phyloP scores from a whole-genome alignment of 2,113 vertebrate genomes.

The Aegotheles bennettii region DNA sequence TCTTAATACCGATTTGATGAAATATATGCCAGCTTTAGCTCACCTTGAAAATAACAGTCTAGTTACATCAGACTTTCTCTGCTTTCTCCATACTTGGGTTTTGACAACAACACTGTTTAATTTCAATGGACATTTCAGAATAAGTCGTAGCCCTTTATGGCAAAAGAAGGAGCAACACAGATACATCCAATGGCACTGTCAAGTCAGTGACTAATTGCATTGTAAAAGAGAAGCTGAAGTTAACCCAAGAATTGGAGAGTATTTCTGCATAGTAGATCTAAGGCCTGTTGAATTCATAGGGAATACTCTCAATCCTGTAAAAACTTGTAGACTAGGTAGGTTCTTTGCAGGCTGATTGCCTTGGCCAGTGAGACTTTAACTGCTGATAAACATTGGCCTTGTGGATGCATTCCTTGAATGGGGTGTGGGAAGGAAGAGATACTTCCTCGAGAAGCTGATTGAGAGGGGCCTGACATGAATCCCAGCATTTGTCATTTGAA shows the following conservation, averaged over 20 bases:
- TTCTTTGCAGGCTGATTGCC: rapidly evolving
- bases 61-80: background rate
- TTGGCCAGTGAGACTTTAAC: background rate
- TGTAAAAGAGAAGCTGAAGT: background rate
- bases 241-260: background rate
- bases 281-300: background rate
- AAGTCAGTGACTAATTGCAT: background rate
- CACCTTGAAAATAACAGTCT: background rate
- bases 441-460: background rate
- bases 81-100: background rate
- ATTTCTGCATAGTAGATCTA: background rate
- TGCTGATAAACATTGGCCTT: background rate
- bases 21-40: background rate
- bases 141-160: background rate
- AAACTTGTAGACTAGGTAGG: background rate
- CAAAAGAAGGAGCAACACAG: background rate
- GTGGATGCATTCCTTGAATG: background rate
- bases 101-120: background rate
- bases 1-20: background rate
- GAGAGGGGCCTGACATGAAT: background rate
- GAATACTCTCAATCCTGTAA: background rate
- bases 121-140: background rate
- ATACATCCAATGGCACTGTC: background rate
- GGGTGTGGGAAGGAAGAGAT: background rate
- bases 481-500: background rate